A percentile compares a stretch with the other conserved stretches of the same genome.
phyloP scores from a whole-genome alignment of 2,888 invertebrate genomes.

The Rhorus exstirpatorius region DNA sequence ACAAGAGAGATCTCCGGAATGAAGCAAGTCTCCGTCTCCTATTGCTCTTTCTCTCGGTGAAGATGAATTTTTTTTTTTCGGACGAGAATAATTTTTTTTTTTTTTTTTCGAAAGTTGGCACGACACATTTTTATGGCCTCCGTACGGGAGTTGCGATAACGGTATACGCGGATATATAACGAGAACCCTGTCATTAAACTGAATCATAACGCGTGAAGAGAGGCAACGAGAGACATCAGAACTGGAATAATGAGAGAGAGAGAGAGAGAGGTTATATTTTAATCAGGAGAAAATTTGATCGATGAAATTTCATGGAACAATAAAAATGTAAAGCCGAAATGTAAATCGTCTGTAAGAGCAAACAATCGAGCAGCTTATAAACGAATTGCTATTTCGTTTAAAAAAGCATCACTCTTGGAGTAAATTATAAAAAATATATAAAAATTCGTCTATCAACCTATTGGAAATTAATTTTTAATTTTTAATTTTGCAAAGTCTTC shows the following conservation, averaged over 20 bases:
- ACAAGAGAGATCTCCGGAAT: constrained; percentile 37
- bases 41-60: constrained; percentile 4
- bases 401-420: not conserved
- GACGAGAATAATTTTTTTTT: constrained; percentile 22
- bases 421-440: not conserved
- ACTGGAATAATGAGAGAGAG: constrained; percentile 15
- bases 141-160: constrained; percentile 65
- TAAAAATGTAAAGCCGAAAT: not conserved
- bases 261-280: constrained; percentile 12
- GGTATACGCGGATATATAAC: constrained; percentile 62
- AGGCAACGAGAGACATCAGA: constrained; percentile 28
- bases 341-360: not conserved
- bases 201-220: constrained; percentile 71
- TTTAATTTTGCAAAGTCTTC: no score
- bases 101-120: constrained; percentile 40
- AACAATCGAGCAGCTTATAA: not conserved
- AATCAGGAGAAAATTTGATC: not conserved
- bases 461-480: not conserved
- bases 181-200: constrained; percentile 66
- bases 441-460: not conserved
- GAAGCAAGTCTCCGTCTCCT: constrained; percentile 29
- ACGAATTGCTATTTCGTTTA: not conserved
- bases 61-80: constrained; percentile 28
- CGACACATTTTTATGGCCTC: constrained; percentile 62
- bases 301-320: constrained; percentile 25